Base-by-base conservation (phyloP, 2,797 vertebrate species). In the Lacerta agilis region DNA sequence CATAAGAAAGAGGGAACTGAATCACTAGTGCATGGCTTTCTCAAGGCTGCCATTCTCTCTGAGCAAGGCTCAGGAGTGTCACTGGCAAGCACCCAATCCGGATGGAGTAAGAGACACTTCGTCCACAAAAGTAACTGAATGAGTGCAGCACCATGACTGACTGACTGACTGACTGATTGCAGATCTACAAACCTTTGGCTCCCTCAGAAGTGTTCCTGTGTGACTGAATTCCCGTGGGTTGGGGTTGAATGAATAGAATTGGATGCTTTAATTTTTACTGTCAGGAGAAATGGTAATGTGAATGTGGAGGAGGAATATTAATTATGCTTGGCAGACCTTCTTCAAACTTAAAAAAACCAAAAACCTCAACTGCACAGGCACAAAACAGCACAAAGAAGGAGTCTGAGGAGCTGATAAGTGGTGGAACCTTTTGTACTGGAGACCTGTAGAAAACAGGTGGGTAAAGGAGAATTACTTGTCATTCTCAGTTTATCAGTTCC, bases 251-350 rank as follows among this genome's bases (percentile, higher is more conserved):
- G 93, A 89, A 95, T 92, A 93, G 94, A 93, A 90, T 91, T 91
- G 90, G 86, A 93, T 92, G 93, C 82, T 93, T 94, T 92, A 94
- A 93, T 92, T 96, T 94, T 93, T 78, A 90, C 95, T 94, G 85
- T 94, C 94, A 88, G 93, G 95, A 95, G 93, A 90, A 90, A 91
- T 43, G 89, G 91, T 87, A 82, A 88, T 69, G 80, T 20, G 73
- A 73, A 87, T n/a, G 92, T 91, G 91, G 90, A 91, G 92, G 90
- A 92, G 87, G 92, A 92, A 93, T 92, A 92, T 93, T 96, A 94
- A 93, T 94, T 89, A 95, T 86, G 84, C 92, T 95, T 90, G 91
- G 95, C 90, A 92, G 78, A 92, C 83, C 87, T 87, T 92, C 93
- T 93, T 92, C 91, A 90, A 92, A 91, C 92, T 93, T 93, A 91